Conservation (phyloP, 2,113 vertebrate genomes). For the Dunckerocampus dactyliophorus region DNA sequence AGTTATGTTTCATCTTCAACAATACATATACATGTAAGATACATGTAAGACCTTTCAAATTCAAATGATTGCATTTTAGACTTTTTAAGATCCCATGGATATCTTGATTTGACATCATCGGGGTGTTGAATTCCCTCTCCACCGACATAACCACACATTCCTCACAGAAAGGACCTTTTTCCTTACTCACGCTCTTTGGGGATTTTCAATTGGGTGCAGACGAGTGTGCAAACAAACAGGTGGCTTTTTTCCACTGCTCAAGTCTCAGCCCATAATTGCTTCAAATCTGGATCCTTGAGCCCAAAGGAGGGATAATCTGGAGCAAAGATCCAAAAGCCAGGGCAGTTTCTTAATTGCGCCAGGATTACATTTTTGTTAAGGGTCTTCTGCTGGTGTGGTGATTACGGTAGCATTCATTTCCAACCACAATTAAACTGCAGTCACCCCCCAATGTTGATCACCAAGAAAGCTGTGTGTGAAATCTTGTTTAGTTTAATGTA, state of each 20-base stretch:
- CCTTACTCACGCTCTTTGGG: background rate
- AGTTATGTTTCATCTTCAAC: no score
- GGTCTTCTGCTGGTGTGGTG: slow-evolving; percentile 4
- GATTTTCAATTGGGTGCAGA: background rate
- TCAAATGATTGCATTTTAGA: no score
- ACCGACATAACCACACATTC: background rate
- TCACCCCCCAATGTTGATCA: background rate
- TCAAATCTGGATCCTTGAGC: slow-evolving; percentile 36
- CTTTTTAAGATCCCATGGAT: no score
- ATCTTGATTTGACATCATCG: no score
- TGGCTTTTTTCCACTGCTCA: slow-evolving; percentile 24
- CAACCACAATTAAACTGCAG: slow-evolving; percentile 4
- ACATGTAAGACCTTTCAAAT: no score
- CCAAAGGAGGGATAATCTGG: slow-evolving; percentile 49
- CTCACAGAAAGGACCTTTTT: background rate
- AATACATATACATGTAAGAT: no score
- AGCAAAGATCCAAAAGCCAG: slow-evolving; percentile 44
- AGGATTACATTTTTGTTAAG: slow-evolving; percentile 37
- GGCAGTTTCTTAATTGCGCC: slow-evolving; percentile 23
- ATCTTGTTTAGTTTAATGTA: no score
- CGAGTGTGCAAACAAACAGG: slow-evolving; percentile 20
- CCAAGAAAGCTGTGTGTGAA: background rate
- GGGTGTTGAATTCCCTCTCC: no score
- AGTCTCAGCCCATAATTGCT: slow-evolving; percentile 39
- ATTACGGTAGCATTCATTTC: background rate